Conservation (phyloP, 2,797 vertebrate species). For the Tapera naevia region DNA sequence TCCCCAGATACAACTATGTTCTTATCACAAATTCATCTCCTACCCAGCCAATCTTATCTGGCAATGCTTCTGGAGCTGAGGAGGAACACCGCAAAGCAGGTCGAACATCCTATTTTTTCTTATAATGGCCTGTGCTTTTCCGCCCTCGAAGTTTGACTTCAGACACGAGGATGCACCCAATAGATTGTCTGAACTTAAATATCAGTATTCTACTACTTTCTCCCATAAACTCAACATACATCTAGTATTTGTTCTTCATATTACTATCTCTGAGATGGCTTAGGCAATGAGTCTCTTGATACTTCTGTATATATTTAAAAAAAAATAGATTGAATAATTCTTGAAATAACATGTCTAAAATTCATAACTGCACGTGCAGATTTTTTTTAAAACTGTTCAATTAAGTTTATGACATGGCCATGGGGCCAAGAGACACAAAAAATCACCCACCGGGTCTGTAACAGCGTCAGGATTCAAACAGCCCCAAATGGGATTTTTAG, state of each 20-base stretch:
- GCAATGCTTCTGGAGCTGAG: background rate
- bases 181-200: background rate
- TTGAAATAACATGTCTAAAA: background rate
- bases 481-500: background rate
- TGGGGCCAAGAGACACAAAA: background rate
- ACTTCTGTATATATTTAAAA: background rate
- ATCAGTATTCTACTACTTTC: background rate
- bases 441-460: background rate
- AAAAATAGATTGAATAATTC: background rate
- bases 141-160: background rate
- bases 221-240: background rate
- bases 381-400: accelerated
- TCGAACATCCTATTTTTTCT: background rate
- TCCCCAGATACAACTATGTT: background rate
- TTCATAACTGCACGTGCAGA: background rate
- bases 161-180: background rate
- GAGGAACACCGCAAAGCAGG: background rate
- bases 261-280: background rate
- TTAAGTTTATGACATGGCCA: background rate
- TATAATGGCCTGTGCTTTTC: background rate
- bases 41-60: background rate
- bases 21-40: background rate
- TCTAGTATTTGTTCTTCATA: background rate
- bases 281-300: background rate
- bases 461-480: background rate